Conservation (phyloP, 2,797 vertebrate species). For the Labroides dimidiatus region DNA sequence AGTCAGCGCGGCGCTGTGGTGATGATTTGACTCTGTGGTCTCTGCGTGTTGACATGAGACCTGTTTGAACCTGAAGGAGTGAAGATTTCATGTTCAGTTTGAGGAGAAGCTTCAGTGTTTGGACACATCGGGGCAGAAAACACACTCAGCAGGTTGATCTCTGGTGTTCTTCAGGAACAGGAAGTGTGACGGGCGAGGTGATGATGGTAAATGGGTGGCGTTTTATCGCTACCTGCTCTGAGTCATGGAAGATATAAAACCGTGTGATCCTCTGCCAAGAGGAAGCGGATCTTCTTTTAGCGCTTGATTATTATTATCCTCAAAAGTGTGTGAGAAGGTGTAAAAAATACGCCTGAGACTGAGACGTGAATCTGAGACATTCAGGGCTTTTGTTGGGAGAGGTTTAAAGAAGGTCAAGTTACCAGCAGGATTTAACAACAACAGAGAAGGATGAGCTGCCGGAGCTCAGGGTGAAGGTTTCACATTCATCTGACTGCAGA, state of each 20-base stretch:
- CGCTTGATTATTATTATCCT: neutral
- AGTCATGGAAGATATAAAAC: neutral
- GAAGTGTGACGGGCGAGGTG: conserved; percentile 51
- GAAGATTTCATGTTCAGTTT: neutral
- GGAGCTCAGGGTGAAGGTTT: neutral
- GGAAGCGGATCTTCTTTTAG: conserved; percentile 34
- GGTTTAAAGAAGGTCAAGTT: neutral
- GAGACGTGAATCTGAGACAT: neutral
- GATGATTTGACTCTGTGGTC: conserved; percentile 62
- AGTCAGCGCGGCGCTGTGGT: conserved; percentile 58
- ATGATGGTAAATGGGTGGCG: conserved; percentile 64
- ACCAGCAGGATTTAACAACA: neutral
- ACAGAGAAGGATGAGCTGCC: too few species aligned
- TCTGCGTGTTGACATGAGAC: conserved; percentile 29
- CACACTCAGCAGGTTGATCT: neutral
- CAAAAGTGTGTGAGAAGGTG: neutral
- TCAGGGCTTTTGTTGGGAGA: conserved; percentile 15
- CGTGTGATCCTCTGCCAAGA: conserved; percentile 53
- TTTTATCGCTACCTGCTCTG: conserved; percentile 53
- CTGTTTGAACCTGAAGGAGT: conserved; percentile 50
- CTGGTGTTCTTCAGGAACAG: conserved; percentile 56
- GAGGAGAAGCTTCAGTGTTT: neutral
- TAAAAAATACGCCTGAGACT: conserved; percentile 1
- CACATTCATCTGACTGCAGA: neutral
- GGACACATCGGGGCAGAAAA: conserved; percentile 16